Percentiles rank a stretch among this genome's conserved stretches.
Conservation (phyloP, 2,797 vertebrate species). For the Lycodopsis pacificus region DNA sequence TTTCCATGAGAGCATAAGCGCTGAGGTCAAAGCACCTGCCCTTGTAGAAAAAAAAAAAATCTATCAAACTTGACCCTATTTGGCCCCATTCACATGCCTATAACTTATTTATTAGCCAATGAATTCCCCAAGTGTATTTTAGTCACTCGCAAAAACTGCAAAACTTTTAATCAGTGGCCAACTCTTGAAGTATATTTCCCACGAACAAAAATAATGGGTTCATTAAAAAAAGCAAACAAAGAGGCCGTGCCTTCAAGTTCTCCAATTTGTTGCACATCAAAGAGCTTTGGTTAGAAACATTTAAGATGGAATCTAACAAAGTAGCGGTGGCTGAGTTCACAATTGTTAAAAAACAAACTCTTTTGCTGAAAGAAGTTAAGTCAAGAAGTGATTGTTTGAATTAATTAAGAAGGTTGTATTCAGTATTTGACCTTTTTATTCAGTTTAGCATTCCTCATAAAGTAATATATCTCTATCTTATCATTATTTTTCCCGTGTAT, state of each 20-base stretch:
- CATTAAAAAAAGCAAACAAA: slow-evolving; percentile 3
- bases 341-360: not conserved
- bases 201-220: not conserved
- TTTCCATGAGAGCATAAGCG: not conserved
- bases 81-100: not conserved
- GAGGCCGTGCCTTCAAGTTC: not conserved
- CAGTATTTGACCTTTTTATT: not conserved
- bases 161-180: not conserved
- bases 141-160: not conserved
- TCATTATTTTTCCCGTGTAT: not conserved
- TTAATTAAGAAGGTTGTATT: not conserved
- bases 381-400: not conserved
- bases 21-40: not conserved
- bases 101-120: slow-evolving; percentile 2
- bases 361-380: not conserved
- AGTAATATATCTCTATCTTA: not conserved
- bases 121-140: not conserved
- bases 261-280: slow-evolving; percentile 6
- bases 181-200: not conserved
- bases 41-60: not conserved
- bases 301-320: slow-evolving; percentile 1
- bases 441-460: not conserved
- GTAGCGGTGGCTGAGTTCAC: not conserved
- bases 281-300: not conserved
- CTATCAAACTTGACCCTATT: not conserved